Evolutionary conservation across 2,113 vertebrate species (phyloP), one percentile per base, ranked within the genome.

Genomic region (Salvelinus alpinus): DNA sequence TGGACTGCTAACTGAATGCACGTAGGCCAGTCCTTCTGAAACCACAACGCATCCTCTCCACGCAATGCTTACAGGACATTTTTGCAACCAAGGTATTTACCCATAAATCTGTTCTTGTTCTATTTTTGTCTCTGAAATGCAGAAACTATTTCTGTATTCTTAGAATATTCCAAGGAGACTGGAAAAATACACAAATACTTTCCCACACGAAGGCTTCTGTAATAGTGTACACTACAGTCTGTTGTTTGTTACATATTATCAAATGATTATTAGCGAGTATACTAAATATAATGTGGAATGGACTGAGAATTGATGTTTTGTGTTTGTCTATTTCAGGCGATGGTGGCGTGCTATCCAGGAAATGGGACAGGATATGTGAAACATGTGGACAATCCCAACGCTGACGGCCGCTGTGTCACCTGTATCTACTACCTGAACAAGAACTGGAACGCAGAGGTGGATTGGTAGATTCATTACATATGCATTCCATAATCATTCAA

Each of bases 401-500:
- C 93, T 0, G 96, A 97, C 0, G 96, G 95, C 11, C 95, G 95
- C 74, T 96, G 95, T 66, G 95, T 97, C 81, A 97, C 96, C 59
- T 97, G 96, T 88, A 96, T 97, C 90, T 97, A 97, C 87, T 97
- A 97, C 80, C 90, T 97, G 86, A 96, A 97, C 84, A 96, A 97
- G 88, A 94, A 96, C 70, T 97, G 96, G 96, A 94, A 96, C 68
- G 94, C 95, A 75, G 96, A 95, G 95, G 95, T 96, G 87, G 38
- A 79, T 67, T 24, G 0, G n/a, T 24, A 51, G 31, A 18, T 47
- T 20, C 0, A 18, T 25, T 4, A 14, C 12, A 16, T 1, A 66
- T 14, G 64, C 22, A 59, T 67, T 25, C 24, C 2, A 51, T 22
- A n/a, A 65, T 62, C 38, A 11, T 29, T 14, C 16, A 14, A 27